Evolutionary conservation across 2,888 invertebrate genomes (phyloP).

Genomic region (Hypolimnas misippus): DNA sequence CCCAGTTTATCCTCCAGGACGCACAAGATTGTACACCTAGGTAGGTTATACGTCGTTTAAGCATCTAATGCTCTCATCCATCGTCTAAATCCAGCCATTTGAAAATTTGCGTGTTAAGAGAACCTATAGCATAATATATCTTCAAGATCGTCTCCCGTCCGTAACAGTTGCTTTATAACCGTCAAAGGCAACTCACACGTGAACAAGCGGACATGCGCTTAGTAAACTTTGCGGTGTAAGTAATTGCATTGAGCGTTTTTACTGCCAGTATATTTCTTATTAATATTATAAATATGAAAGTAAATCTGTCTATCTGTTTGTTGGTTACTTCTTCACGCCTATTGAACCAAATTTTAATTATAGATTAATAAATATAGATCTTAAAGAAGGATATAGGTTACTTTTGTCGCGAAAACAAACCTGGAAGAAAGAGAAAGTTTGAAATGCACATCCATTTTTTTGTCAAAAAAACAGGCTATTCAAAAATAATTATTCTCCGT

Average conservation of each 20-base stretch:
- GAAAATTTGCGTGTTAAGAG: constrained; percentile 40
- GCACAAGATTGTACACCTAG: constrained; percentile 24
- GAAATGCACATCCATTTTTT: too few species aligned
- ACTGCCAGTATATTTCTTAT: too few species aligned
- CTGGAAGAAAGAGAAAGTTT: too few species aligned
- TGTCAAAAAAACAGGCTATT: too few species aligned
- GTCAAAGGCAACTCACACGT: constrained; percentile 63
- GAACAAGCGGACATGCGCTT: constrained; percentile 54
- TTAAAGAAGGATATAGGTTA: too few species aligned
- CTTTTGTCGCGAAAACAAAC: too few species aligned
- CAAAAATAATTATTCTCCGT: too few species aligned
- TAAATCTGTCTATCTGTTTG: too few species aligned
- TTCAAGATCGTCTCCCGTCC: constrained; percentile 47
- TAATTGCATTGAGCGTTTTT: constrained; percentile 17
- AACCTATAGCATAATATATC: constrained; percentile 41
- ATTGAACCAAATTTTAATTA: too few species aligned
- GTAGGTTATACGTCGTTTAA: constrained; percentile 27
- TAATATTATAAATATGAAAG: too few species aligned
- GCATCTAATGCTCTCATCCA: constrained; percentile 38
- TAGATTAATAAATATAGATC: too few species aligned
- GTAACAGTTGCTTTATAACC: constrained; percentile 65
- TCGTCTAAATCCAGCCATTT: constrained; percentile 44
- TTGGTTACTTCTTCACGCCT: too few species aligned
- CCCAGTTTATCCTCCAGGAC: constrained; percentile 27
- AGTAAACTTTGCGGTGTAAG: constrained; percentile 37